Percentiles rank a stretch among this genome's conserved stretches.
Evolutionary conservation across 2,888 invertebrate species (phyloP).

Genomic region (Drosophila rubida): DNA sequence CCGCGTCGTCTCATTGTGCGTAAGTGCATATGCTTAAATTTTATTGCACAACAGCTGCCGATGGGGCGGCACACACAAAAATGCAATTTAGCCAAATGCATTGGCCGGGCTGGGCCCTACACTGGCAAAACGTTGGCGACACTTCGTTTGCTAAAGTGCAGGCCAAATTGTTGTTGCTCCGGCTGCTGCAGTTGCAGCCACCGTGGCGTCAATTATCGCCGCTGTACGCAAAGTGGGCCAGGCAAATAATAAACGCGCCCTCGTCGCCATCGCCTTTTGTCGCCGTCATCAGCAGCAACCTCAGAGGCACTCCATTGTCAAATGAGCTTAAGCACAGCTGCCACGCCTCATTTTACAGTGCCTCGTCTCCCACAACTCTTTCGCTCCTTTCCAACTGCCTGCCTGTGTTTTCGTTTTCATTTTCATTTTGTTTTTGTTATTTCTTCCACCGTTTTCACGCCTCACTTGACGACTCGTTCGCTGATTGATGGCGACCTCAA

Average conservation of each 20-base stretch:
- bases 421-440: constrained; percentile 46
- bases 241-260: constrained; percentile 77
- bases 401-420: constrained; percentile 30
- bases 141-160: constrained; percentile 69
- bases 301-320: constrained; percentile 69
- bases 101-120: constrained; percentile 32
- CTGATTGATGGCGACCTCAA: constrained; percentile 76
- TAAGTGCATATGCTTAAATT: constrained; percentile 39
- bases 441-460: constrained; percentile 71
- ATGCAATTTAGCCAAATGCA: constrained; percentile 64
- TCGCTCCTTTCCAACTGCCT: constrained; percentile 18
- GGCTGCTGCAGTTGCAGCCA: constrained; percentile 69
- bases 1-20: constrained; percentile 19
- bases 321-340: constrained; percentile 69
- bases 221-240: constrained; percentile 74
- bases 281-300: constrained; percentile 22
- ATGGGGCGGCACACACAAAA: constrained; percentile 28
- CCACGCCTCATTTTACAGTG: constrained; percentile 54
- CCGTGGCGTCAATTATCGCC: constrained; percentile 79
- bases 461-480: constrained; percentile 72
- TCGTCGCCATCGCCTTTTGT: constrained; percentile 33
- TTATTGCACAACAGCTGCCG: constrained; percentile 56
- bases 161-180: constrained; percentile 51
- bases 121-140: constrained; percentile 47
- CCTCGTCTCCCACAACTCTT: neutral